Evolutionary conservation across 2,888 invertebrate species (phyloP).

Genomic region (Orgyia antiqua): DNA sequence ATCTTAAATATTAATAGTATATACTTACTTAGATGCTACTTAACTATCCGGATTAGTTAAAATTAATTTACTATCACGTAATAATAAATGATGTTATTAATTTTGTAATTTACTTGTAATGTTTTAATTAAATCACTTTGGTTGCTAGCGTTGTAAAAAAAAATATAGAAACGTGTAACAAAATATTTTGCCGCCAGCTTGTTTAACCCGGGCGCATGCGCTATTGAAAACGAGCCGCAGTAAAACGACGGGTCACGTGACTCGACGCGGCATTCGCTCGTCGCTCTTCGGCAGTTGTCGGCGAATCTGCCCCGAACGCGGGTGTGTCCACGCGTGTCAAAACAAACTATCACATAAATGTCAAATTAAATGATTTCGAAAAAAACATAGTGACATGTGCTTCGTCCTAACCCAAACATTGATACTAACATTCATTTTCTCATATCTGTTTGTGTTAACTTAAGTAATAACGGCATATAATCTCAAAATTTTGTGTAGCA

Average conservation of each 20-base stretch:
- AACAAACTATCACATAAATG: constrained; percentile 54
- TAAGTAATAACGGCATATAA: constrained; percentile 35
- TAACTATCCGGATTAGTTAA: too few relatives aligned
- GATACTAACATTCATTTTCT: constrained; percentile 31
- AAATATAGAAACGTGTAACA: too few relatives aligned
- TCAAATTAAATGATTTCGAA: constrained; percentile 66
- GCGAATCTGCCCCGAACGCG: constrained; percentile 45
- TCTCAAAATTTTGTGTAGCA: constrained; percentile 50
- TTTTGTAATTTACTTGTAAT: too few relatives aligned
- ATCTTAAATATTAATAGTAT: too few relatives aligned
- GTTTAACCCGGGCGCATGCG: constrained; percentile 56
- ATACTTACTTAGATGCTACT: too few relatives aligned
- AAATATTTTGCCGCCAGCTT: constrained; percentile 64
- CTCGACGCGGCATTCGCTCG: constrained; percentile 76
- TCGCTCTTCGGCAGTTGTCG: constrained; percentile 70
- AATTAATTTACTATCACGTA: too few relatives aligned
- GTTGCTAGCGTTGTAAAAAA: too few relatives aligned
- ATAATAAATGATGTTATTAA: too few relatives aligned
- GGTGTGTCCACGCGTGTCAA: constrained; percentile 43
- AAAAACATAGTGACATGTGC: constrained; percentile 65
- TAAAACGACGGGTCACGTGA: constrained; percentile 79
- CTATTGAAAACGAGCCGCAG: constrained; percentile 72
- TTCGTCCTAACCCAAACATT: constrained; percentile 48
- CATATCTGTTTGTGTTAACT: constrained; percentile 35
- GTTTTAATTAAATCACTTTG: too few relatives aligned